Evolutionary conservation across 2,888 invertebrate genomes (phyloP), one percentile per base, ranked within the genome.

Genomic region (Vannuccia rotundouncinata): DNA sequence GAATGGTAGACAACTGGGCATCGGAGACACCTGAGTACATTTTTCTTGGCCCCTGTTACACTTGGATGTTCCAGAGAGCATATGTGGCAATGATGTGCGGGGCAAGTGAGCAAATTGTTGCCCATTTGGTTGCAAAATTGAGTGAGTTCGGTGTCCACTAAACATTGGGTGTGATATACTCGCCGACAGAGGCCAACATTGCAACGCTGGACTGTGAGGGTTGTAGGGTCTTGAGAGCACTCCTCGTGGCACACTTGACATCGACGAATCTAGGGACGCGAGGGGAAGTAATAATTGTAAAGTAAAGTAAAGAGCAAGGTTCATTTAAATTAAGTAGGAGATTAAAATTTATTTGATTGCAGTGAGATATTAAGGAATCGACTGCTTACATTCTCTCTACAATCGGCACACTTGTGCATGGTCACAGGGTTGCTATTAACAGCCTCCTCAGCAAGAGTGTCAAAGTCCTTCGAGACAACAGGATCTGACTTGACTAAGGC

Each of bases 151-250:
- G 31, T 45, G 31, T 77, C 45, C 10, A 31, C 31, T n/a, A 77
- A 45, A 45, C 77, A 77, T 25, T 25, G 31, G 1, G 77, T 31
- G 22, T 77, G 77, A 31, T 77, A 77, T 27, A 31, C 31, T 60
- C 77, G 77, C 1, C 77, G 22, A 77, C 77, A 77, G 45, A 17
- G 25, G 22, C 2, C n/a, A 1, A 45, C 22, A 1, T 29, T 17
- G 28, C 77, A 77, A 17, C 45, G 31, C 77, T 31, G 45, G 45
- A 45, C 45, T 5, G 45, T 17, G 17, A 45, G 45, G 17, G 10
- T 45, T 10, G 45, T 45, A 5, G 17, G 10, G 17, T 45, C 45
- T 5, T 45, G 10, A 5, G 45, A 10, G 17, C 45, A 45, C 10
- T 5, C 10, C 45, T 45, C 17, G 45, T 45, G 45, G 45, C 45